Evolutionary conservation across 2,888 invertebrate genomes (phyloP), one percentile per base, ranked within the genome.

Genomic region (Andrena minutula): DNA sequence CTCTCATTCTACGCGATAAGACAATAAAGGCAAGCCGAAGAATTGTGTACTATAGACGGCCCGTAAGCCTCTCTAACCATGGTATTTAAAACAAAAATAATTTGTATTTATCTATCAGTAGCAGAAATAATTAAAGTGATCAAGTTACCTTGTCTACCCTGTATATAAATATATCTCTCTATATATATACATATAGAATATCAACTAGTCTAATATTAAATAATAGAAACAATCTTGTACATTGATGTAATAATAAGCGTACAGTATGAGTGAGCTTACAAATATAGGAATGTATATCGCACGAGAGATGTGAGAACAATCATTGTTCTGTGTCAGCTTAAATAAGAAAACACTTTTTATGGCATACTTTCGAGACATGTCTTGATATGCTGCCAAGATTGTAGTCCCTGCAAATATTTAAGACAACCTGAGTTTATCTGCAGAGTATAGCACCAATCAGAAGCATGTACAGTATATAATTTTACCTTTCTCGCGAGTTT

Each of bases 381-480:
- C 89, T 96, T 95, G 89, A 97, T 96, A 94, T 97, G 96, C 74
- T 95, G 96, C 97, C 97, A 97, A 64, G 96, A 96, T 94, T 97
- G 97, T 61, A 97, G 94, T 84, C 96, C 96, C 97, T 97, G 94
- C 74, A 94, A 94, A 85, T 81, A 86, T 85, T 84, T 81, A 83
- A 23, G n/a, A 16, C 12, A 68, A 30, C 20, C 20, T 49, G n/a
- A 32, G 53, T 70, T 28, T 41, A 16, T 63, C 0, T 2, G 2
- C 3, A 20, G 56, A 76, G 79, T 35, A 35, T n/a, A 7, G 1
- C 53, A 51, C 26, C 20, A 60, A 47, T 30, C 61, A 47, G 7
- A 47, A 10, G 35, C 23, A 10, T 6, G 6, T 20, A 8, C 5
- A 58, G 58, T 26, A 6, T 53, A 58, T 49, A 51, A 53, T 30